phyloP scores from a whole-genome alignment of 2,888 invertebrate species.

The Hydriomena furcata region DNA sequence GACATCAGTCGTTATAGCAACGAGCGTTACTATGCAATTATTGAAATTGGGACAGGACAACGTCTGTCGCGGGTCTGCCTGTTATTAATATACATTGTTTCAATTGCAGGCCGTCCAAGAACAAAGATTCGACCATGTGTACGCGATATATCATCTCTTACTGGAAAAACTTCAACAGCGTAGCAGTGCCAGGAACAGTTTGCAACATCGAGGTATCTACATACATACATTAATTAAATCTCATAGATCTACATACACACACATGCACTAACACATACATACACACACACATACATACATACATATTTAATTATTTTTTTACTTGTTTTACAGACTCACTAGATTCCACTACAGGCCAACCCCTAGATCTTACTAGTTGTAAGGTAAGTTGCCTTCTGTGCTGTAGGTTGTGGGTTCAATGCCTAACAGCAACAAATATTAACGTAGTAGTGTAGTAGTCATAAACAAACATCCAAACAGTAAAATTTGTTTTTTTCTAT shows the following conservation, averaged over 20 bases:
- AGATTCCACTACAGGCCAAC: slow-evolving; percentile 77
- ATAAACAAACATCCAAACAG: no score
- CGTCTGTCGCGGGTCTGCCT: no score
- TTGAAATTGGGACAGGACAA: no score
- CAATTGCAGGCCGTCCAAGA: slow-evolving; percentile 88
- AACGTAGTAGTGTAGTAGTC: no score
- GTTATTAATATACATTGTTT: neutral
- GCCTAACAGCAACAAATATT: no score
- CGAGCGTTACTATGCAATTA: no score
- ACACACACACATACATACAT: neutral
- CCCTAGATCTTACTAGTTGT: slow-evolving; percentile 84
- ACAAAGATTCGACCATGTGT: slow-evolving; percentile 95
- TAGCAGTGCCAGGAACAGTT: slow-evolving; percentile 52
- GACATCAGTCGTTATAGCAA: no score
- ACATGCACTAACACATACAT: neutral
- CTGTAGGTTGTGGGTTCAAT: no score
- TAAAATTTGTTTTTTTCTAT: neutral
- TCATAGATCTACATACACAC: no score
- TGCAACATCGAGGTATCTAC: slow-evolving; percentile 53
- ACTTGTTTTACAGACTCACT: slow-evolving; percentile 72
- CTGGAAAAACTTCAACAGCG: slow-evolving; percentile 89
- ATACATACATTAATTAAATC: no score
- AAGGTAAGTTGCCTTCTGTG: no score
- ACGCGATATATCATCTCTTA: slow-evolving; percentile 96
- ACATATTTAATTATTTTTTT: neutral